These are phyloP conservation scores for Camelus bactrianus DNA, from an alignment of 2,113 vertebrate genomes.

Conservation along the genomic window DNA sequence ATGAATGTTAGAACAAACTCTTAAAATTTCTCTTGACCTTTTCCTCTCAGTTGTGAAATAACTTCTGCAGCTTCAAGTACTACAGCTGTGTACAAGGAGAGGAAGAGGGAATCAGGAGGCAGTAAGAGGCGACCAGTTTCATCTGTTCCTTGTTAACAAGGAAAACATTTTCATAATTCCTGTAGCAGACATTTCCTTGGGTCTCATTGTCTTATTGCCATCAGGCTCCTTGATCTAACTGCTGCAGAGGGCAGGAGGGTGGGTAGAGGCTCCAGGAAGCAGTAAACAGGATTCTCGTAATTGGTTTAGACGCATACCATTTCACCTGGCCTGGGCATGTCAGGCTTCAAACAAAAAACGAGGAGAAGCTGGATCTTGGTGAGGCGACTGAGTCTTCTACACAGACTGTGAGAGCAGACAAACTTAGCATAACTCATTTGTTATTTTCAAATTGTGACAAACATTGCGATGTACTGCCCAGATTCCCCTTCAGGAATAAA, in stretches of 20 bases:
- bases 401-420: not conserved
- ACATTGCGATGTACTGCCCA: not conserved
- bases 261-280: not conserved
- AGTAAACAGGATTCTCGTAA: not conserved
- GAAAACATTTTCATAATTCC: slow-evolving; percentile 8
- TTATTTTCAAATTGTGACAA: not conserved
- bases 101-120: not conserved
- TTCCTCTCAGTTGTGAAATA: not conserved
- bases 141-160: not conserved
- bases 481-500: not conserved
- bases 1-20: not conserved
- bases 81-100: not conserved
- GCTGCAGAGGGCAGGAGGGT: not conserved
- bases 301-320: not conserved
- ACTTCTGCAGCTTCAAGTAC: not conserved
- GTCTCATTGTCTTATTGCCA: not conserved
- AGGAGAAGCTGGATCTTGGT: not conserved
- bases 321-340: not conserved
- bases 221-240: not conserved
- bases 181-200: not conserved
- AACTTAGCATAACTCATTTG: not conserved
- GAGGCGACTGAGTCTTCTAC: not conserved
- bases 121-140: not conserved
- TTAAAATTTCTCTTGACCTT: slow-evolving; percentile 34
- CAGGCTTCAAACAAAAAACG: not conserved